Conservation (phyloP, 2,797 vertebrate species). For the Parauchenoglanis ngamensis region DNA sequence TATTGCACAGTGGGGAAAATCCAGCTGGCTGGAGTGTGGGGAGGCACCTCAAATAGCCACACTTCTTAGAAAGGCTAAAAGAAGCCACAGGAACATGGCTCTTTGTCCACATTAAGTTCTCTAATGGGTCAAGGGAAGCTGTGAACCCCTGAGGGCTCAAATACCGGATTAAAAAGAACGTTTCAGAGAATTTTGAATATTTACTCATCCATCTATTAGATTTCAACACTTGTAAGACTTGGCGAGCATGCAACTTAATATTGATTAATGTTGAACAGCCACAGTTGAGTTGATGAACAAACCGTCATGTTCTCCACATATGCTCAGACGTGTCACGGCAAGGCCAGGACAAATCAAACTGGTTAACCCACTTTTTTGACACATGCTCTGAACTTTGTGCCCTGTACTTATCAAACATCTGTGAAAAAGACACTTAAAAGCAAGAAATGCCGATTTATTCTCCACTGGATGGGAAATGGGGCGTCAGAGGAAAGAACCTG, state of each 20-base stretch:
- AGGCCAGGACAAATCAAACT: slow-evolving; percentile 37
- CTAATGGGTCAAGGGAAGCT: slow-evolving; percentile 32
- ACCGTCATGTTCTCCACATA: slow-evolving; percentile 15
- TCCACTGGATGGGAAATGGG: slow-evolving; percentile 4
- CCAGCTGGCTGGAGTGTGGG: slow-evolving; percentile 28
- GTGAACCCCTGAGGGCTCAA: background rate
- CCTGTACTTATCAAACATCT: slow-evolving; percentile 31
- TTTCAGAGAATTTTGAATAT: background rate
- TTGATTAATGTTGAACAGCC: slow-evolving; percentile 1
- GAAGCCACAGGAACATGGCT: slow-evolving; percentile 57
- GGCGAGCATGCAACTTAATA: background rate
- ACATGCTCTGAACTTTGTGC: slow-evolving; percentile 34
- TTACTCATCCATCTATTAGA: background rate
- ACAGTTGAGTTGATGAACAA: slow-evolving; percentile 24
- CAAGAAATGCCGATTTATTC: slow-evolving; percentile 26
- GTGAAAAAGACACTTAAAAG: slow-evolving; percentile 29
- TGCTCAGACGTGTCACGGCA: slow-evolving; percentile 36
- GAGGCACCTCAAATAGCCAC: slow-evolving; percentile 67
- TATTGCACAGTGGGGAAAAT: slow-evolving; percentile 53
- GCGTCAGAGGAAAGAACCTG: slow-evolving; percentile 24
- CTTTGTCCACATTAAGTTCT: slow-evolving; percentile 39
- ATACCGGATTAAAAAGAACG: background rate
- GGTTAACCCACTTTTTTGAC: slow-evolving; percentile 51
- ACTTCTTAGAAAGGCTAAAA: slow-evolving; percentile 68
- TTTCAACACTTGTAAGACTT: background rate